Evolutionary conservation across 1,140 invertebrate genomes (phyloP).

Genomic region (Zaprionus vittiger): DNA sequence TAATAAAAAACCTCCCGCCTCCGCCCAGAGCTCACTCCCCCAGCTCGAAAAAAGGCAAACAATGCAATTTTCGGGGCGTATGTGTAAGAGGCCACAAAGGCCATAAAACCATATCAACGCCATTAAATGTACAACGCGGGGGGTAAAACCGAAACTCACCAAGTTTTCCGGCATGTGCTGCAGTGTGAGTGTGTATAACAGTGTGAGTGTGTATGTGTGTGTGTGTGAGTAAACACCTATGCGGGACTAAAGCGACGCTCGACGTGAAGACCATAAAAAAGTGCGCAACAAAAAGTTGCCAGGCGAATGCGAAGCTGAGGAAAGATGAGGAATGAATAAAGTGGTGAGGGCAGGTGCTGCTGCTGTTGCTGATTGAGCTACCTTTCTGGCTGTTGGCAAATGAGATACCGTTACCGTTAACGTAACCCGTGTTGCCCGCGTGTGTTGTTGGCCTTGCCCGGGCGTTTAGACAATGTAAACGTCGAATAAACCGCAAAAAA

Average conservation of each 20-base stretch:
- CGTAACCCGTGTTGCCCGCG: background rate
- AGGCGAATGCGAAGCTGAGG: constrained; percentile 43
- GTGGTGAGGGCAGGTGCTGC: constrained; percentile 22
- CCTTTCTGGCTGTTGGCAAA: constrained; percentile 28
- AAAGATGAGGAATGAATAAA: constrained; percentile 12
- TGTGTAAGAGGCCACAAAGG: constrained; percentile 82
- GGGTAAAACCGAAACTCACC: constrained; percentile 43
- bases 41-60: constrained; percentile 60
- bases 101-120: constrained; percentile 83
- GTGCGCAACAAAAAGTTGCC: constrained; percentile 71
- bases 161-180: constrained; percentile 21
- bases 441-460: constrained; percentile 58
- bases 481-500: constrained; percentile 64
- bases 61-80: constrained; percentile 82
- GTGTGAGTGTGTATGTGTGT: constrained; percentile 22
- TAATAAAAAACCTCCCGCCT: constrained; percentile 59
- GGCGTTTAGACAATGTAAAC: constrained; percentile 80
- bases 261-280: constrained; percentile 72
- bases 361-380: constrained; percentile 25
- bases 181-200: constrained; percentile 14
- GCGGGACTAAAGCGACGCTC: constrained; percentile 24
- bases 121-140: constrained; percentile 79
- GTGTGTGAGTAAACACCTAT: constrained; percentile 58
- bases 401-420: constrained; percentile 33
- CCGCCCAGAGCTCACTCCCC: background rate